Evolutionary conservation across 2,113 vertebrate genomes (phyloP), one percentile per base, ranked within the genome.

Genomic region (Brachionichthys hirsutus): DNA sequence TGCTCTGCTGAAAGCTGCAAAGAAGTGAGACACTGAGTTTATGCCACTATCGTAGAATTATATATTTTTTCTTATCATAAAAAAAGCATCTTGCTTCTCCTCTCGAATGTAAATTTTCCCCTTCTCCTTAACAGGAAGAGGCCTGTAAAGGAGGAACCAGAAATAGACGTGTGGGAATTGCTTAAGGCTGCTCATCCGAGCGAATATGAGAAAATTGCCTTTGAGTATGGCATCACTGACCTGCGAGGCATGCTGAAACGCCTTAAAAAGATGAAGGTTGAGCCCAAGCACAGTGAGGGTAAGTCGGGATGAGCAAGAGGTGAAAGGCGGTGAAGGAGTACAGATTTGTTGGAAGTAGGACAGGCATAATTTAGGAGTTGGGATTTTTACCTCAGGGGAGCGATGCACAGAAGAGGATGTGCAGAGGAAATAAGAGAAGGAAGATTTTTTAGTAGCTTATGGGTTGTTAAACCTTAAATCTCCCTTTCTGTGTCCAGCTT

Each of bases 131-230:
- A 46, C 55, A 95, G 94, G 77, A 93, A 90, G 53, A 93, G 88
- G 84, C 86, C 88, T 3, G 73, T 83, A 45, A 88, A 91, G 0
- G 67, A 72, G 0, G 70, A 87, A 0, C 92, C 90, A 0, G 71
- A 93, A 6, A 73, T 87, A 1, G 94, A 95, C 2, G 93, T 97
- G 65, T 93, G 95, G 80, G 94, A 94, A 73, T 84, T 96, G 67
- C 90, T 98, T 30, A 95, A 96, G 71, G 93, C 6, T 2, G 95
- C 95, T 1, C 94, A 96, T 70, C 94, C 95, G 54, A 95, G 94
- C 75, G 94, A 98, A 47, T 97, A 94, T 0, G 95, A 98, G 89
- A 93, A 90, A 68, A 96, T 98, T 0, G 94, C 94, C 71, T 97
- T 98, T 77, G 48, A 95, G 77, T 94, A 95, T 0, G 95, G 95